Base-by-base conservation (phyloP, 2,888 invertebrate species). In the Ophion costatus region DNA sequence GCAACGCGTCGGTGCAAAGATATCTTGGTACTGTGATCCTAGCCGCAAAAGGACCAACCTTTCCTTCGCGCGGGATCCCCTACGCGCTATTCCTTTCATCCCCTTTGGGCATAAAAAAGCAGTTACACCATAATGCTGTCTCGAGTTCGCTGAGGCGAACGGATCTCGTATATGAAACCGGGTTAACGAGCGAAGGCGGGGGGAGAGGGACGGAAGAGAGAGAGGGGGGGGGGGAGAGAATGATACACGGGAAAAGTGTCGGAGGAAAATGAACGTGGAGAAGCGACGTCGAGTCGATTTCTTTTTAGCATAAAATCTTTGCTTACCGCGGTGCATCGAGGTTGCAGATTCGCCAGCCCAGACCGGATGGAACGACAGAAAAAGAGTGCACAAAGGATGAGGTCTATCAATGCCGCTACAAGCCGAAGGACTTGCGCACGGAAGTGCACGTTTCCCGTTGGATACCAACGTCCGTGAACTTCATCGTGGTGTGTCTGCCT, bases 221-320 rank as follows among this genome's bases (percentile, higher is more conserved):
- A 9, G 38, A 38, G 38, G 0, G 38, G 7, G 38, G 0, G 73
- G 78, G 71, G 64, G 42, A 77, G 76, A 64, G 69, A 74, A 33
- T 38, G 66, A 38, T 57, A 38, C 38, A 33, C 38, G 66, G 33
- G 56, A 61, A 77, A 66, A 69, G 57, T 69, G 45, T 14, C 56
- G 51, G 64, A 51, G 57, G 61, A 69, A 80, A 64, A 75, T 45
- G 56, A 45, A 71, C 56, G 33, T 67, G 80, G 74, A 88, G 89
- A 89, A 90, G 88, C 88, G 87, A 89, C 88, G 87, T 67, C 81
- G 74, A 88, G 89, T 89, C 88, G 87, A 89, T 88, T 85, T 86
- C 85, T 89, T 87, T 86, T 90, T 88, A 89, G 88, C 89, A 88
- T 89, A 88, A 89, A 89, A 89, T 89, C 86, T 86, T 84, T 81